Evolutionary conservation across 2,113 vertebrate species (phyloP), one percentile per base, ranked within the genome.

Genomic region (Pterocles burchelli): DNA sequence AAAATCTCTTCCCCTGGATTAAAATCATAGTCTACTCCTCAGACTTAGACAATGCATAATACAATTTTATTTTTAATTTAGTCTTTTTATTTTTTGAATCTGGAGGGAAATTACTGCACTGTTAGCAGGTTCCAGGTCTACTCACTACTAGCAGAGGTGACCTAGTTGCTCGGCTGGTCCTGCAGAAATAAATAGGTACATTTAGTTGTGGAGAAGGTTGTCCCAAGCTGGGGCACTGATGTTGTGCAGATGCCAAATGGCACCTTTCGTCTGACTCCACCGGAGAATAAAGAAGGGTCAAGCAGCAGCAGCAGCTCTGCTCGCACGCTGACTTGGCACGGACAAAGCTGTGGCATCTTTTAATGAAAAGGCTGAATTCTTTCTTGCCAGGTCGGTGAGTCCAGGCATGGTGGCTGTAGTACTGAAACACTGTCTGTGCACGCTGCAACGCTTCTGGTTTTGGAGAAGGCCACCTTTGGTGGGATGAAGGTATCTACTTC

Each of bases 391-490:
- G 52, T 43, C 2, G 1, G 8, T 75, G 57, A 68, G 36, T 43
- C 34, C 41, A 57, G 33, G 49, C 0, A 0, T 34, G 43, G n/a
- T 29, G 62, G 6, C 57, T 14, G 0, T 33, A 26, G 72, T n/a
- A 33, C 15, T 76, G 21, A 83, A 88, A 20, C 2, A 10, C 20
- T 3, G 2, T 20, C 36, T 70, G 57, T 46, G 29, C 41, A 3
- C n/a, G 7, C 62, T 59, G 33, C 34, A 72, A 0, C 4, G 2
- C 58, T 86, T 66, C 59, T 85, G 57, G 38, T 26, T 85, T 79
- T 71, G 85, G 55, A 59, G 46, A 24, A 31, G 18, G 19, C n/a
- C 15, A 3, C 16, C 10, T 57, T 43, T 80, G 72, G 13, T 55
- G 52, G 45, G 68, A 63, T 24, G 9, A 33, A 86, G 71, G n/a